Percentiles rank a stretch among this genome's conserved stretches.
Evolutionary conservation across 2,113 vertebrate species (phyloP).

Genomic region (Hypanus sabinus): DNA sequence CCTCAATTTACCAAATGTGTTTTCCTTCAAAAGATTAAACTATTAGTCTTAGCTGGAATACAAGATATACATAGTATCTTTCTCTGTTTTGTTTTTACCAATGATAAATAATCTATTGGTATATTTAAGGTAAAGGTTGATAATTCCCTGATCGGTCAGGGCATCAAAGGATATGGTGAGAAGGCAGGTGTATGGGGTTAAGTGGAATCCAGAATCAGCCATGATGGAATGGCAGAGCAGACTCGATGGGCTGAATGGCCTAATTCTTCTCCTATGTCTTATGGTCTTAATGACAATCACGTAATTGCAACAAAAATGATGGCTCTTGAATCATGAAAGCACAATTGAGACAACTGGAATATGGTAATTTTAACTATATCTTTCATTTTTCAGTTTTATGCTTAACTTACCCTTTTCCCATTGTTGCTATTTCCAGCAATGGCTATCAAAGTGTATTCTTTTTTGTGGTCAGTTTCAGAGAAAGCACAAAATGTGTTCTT

Average conservation of each 20-base stretch:
- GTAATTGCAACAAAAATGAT: not conserved
- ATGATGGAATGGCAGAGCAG: no score
- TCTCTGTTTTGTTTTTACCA: not conserved
- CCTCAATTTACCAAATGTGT: not conserved
- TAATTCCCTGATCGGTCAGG: no score
- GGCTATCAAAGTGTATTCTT: not conserved
- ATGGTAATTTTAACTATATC: not conserved
- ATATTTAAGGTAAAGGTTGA: no score
- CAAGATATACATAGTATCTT: not conserved
- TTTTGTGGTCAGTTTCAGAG: not conserved
- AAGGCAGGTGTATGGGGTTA: no score
- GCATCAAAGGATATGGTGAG: no score
- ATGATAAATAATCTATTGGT: not conserved
- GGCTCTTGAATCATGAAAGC: not conserved
- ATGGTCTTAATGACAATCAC: not conserved
- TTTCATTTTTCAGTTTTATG: no score
- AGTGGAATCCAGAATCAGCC: no score
- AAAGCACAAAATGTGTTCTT: not conserved
- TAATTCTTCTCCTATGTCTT: no score
- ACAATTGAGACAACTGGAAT: not conserved
- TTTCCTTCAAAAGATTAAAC: not conserved
- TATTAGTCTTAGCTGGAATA: not conserved
- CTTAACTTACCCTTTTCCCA: not conserved
- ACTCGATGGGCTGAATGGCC: no score
- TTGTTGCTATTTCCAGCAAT: not conserved